Base-by-base conservation (phyloP, 2,888 invertebrate genomes). In the Agrilus mali region DNA sequence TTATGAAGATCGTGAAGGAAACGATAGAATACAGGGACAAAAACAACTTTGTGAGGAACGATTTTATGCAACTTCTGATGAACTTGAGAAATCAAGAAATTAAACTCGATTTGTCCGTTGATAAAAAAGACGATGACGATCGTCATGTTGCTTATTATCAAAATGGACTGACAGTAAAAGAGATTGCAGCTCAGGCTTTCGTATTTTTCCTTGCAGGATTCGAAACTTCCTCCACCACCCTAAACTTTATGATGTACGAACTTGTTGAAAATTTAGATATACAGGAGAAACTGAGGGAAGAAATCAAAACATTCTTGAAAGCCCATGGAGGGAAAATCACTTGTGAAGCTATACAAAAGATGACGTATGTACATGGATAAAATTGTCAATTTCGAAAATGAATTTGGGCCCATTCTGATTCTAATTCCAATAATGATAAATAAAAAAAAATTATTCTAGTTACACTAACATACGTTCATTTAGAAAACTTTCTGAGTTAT, bases 61-160 rank as follows among this genome's bases (percentile, higher is more conserved):
- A 75, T 57, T 74, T 77, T 47, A 57, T 78, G 46, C 71, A 76
- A 45, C 53, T 74, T 2, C 58, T 75, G 39, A 59, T 72, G 15
- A 65, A 74, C 33, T 49, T 75, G 22, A 71, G 43, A 27, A 45
- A 45, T 8, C 17, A 42, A 10, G 27, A 27, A 27, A 27, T 27
- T 27, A 27, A 27, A 27, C 2, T 27, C 27, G 2, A 27, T 27
- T 27, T 10, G 27, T 3, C 10, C 27, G 10, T 3, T 5, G 27
- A 27, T 8, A 27, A 8, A 10, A 6, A 20, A 3, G 20, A 20
- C 7, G 4, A 4, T 20, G 27, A 10, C 27, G 27, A 27, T 27
- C n/a, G n/a, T n/a, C 27, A 27, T 2, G 10, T 27, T 27, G 8
- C 27, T 27, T 27, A 27, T 27, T 27, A 27, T 27, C 27, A 27